A percentile compares a stretch with the other conserved stretches of the same genome.
phyloP scores from a whole-genome alignment of 1,140 invertebrate genomes.

The Diuraphis noxia region DNA sequence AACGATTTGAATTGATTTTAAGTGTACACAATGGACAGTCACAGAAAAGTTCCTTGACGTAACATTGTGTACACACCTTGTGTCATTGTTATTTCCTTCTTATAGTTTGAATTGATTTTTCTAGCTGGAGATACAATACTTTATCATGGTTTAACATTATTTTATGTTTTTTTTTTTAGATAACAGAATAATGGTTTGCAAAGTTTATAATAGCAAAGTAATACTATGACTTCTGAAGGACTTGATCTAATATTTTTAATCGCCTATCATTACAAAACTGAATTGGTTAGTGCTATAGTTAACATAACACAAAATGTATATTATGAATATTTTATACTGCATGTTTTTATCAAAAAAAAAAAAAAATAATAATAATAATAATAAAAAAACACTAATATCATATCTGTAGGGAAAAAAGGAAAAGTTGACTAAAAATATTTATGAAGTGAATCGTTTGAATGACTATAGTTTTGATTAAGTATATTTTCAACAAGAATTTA shows the following conservation, averaged over 20 bases:
- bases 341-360: not conserved
- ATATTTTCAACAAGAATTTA: no score
- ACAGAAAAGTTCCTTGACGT: not conserved
- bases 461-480: no score
- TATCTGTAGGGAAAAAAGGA: not conserved
- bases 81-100: not conserved
- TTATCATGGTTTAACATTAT: not conserved
- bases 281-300: not conserved
- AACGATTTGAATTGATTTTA: slow-evolving; percentile 43
- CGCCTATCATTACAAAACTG: not conserved
- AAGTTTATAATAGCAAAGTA: not conserved
- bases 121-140: not conserved
- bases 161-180: not conserved
- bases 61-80: not conserved
- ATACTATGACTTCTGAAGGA: not conserved
- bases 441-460: no score
- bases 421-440: not conserved
- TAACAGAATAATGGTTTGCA: not conserved
- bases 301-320: not conserved
- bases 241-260: not conserved
- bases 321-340: not conserved
- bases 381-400: no score
- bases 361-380: no score
- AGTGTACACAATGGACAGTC: slow-evolving; percentile 6
- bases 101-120: not conserved